Evolutionary conservation across 2,113 vertebrate species (phyloP).

Genomic region (Pollimyrus isidori): DNA sequence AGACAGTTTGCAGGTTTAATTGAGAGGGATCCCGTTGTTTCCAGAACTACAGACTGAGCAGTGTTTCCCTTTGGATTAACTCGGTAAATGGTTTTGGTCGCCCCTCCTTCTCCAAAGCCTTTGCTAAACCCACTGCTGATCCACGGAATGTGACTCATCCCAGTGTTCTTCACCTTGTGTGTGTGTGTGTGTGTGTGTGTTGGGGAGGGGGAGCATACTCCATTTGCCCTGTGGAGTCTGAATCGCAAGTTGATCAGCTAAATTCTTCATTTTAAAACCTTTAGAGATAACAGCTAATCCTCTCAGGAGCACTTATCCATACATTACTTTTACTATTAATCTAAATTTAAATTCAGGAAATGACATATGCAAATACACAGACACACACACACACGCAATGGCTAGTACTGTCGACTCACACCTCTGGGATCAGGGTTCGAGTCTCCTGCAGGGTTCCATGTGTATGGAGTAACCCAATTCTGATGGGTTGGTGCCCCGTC

Average conservation of each 20-base stretch:
- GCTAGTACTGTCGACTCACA: no score
- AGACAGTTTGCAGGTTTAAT: not conserved
- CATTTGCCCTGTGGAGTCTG: not conserved
- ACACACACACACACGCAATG: not conserved
- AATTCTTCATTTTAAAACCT: not conserved
- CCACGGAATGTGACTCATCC: not conserved
- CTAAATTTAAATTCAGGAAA: not conserved
- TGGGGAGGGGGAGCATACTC: not conserved
- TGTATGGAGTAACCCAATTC: no score
- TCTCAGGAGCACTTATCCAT: not conserved
- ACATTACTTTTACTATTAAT: not conserved
- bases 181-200: no score
- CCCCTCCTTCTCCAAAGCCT: not conserved
- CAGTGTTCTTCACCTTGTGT: not conserved
- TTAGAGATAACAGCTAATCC: not conserved
- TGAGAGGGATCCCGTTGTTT: not conserved
- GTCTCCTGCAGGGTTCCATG: no score
- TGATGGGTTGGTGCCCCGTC: no score
- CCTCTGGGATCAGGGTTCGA: no score
- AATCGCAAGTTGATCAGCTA: not conserved
- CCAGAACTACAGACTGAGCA: not conserved
- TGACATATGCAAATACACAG: not conserved
- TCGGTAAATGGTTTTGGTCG: not conserved
- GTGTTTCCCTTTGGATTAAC: not conserved
- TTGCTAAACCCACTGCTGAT: not conserved